These are phyloP conservation scores for Perognathus longimembris DNA, from an alignment of 2,113 vertebrate genomes.

Conservation along the genomic window DNA sequence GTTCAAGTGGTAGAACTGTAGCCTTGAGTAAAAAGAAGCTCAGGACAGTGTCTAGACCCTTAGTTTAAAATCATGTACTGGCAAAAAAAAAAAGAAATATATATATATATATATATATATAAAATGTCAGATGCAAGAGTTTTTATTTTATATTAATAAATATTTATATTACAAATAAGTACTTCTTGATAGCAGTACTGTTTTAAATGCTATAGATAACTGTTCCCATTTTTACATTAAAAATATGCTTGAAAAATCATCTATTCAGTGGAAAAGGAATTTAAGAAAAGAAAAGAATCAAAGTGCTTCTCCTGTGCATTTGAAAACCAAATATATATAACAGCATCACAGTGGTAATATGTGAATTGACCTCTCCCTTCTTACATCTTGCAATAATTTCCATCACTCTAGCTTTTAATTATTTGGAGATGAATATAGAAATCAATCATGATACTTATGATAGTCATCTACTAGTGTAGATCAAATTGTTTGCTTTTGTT, in stretches of 20 bases:
- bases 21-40: no score
- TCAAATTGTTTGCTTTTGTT: not conserved
- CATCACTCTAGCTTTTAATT: not conserved
- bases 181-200: not conserved
- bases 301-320: accelerated
- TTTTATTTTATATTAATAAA: not conserved
- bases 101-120: no score
- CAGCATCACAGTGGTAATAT: no score
- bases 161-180: not conserved
- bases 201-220: not conserved
- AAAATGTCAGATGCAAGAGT: not conserved
- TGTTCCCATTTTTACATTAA: not conserved
- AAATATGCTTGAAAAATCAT: not conserved
- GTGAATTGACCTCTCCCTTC: no score
- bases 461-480: not conserved
- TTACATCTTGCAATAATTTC: no score
- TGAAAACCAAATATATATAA: no score
- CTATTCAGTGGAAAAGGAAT: not conserved
- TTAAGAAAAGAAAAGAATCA: not conserved
- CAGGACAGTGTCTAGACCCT: no score
- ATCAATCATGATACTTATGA: not conserved
- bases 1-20: no score
- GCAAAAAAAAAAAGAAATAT: no score
- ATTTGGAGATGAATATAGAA: not conserved
- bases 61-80: no score